Evolutionary conservation across 2,797 vertebrate species (phyloP), one percentile per base, ranked within the genome.

Genomic region (Xerus rutilus): DNA sequence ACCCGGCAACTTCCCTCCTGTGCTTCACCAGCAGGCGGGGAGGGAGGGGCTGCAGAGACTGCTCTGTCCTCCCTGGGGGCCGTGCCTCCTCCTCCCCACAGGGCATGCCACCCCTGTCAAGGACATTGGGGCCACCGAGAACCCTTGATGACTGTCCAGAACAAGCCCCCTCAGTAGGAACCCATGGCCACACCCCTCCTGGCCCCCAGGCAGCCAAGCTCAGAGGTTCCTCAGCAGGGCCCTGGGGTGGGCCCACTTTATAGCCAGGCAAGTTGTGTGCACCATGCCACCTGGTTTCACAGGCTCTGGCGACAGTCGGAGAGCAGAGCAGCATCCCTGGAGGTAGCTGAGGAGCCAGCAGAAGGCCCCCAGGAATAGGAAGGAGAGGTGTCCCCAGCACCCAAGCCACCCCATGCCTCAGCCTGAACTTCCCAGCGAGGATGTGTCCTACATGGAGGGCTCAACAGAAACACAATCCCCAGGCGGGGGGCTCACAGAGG

Each of bases 391-490:
- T n/a, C 21, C 32, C 25, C 32, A 0, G 2, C 13, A 17, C 39
- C 74, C 57, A 45, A 12, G 43, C 86, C 4, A 49, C 67, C 57
- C 92, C 45, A 82, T 73, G 25, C 13, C 47, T 14, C 0, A 1
- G 45, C 76, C 90, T 72, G 52, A 78, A 49, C 67, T 97, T 73
- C 76, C 54, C 54, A 57, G 20, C 6, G 5, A 52, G 52, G 85
- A 28, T n/a, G 86, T 67, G 30, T 73, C 88, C 96, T 96, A 86
- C 72, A 45, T 92, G 93, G 95, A 83, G 92, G 28, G 72, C 88
- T 93, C 70, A 25, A 74, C 97, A 23, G 92, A 96, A 97, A 97
- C 57, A 65, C 82, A 94, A 98, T 97, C 74, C 95, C 92, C 25
- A 17, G 7, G 57, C 15, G 13, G 83, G 17, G 13, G 18, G 39